Evolutionary conservation across 2,113 vertebrate genomes (phyloP).

Genomic region (Cairina moschata): DNA sequence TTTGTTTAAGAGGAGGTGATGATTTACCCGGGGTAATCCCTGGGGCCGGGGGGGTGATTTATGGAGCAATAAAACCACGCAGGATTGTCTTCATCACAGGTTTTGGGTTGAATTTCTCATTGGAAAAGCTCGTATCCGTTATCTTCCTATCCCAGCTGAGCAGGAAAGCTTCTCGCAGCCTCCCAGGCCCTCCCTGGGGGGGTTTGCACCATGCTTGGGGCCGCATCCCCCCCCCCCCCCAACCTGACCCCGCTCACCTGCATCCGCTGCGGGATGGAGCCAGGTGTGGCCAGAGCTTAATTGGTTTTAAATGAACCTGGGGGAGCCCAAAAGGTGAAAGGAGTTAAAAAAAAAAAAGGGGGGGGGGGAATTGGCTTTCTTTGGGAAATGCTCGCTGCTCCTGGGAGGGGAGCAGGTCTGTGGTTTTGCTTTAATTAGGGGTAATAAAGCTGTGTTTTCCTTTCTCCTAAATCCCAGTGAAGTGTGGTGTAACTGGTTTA

Average conservation of each 20-base stretch:
- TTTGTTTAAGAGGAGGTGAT: slow-evolving; percentile 11
- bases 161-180: neutral
- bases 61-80: neutral
- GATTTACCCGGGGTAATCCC: slow-evolving; percentile 8
- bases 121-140: neutral
- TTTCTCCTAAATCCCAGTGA: neutral
- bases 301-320: neutral
- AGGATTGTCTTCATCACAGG: neutral
- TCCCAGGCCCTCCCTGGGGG: neutral
- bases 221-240: accelerated
- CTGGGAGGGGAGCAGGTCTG: neutral
- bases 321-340: neutral
- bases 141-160: neutral
- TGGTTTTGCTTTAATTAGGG: neutral
- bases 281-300: slow-evolving; percentile 23
- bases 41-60: neutral
- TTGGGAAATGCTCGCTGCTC: neutral
- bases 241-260: accelerated
- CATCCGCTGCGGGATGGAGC: neutral
- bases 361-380: neutral
- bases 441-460: neutral
- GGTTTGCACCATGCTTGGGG: neutral
- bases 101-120: neutral
- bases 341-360: neutral
- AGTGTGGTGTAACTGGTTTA: neutral